Base-by-base conservation (phyloP, 2,888 invertebrate genomes). In the Ditula angustiorana region DNA sequence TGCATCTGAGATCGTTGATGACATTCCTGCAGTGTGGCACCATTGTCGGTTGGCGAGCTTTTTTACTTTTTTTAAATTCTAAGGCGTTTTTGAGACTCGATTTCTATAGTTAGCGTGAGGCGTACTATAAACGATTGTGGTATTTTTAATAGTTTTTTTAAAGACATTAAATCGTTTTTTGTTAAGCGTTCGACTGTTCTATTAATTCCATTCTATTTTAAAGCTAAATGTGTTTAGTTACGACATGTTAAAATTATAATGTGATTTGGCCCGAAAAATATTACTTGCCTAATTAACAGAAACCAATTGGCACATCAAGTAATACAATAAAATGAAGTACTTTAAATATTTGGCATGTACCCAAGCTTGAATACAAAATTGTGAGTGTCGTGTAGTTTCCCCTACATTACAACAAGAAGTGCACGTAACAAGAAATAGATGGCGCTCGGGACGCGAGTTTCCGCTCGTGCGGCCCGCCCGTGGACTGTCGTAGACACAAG, bases 291-390 rank as follows among this genome's bases (percentile, higher is more conserved):
- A 60, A 60, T 60, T 65, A 46, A 41, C 64, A 60, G 52, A 46
- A 47, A 28, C 47, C 50, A 57, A 56, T 61, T 49, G 58, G 26
- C 24, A 66, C 69, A 69, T 61, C 67, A 63, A 66, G 61, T 61
- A 69, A 71, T 74, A 73, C 73, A 77, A 76, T 71, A 72, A 75
- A 75, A 73, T 71, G 71, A 68, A 71, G 71, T 80, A 76, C 79
- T 80, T 82, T 79, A 80, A 83, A 87, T 86, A 87, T 77, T 91
- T 91, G 91, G 91, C 90, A 74, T 71, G 53, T 64, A 66, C 82
- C 91, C 89, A 92, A 90, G 81, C 85, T 81, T 81, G 82, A 85
- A 86, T 85, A 86, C 89, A 89, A 88, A 90, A 89, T 87, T 83
- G 79, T 80, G 74, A 81, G 78, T 87, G 84, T 85, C 81, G 77